Percentiles rank a stretch among this genome's conserved stretches.
These are phyloP conservation scores for Idaea biselata DNA, from an alignment of 2,888 invertebrate species.

Conservation along the genomic window DNA sequence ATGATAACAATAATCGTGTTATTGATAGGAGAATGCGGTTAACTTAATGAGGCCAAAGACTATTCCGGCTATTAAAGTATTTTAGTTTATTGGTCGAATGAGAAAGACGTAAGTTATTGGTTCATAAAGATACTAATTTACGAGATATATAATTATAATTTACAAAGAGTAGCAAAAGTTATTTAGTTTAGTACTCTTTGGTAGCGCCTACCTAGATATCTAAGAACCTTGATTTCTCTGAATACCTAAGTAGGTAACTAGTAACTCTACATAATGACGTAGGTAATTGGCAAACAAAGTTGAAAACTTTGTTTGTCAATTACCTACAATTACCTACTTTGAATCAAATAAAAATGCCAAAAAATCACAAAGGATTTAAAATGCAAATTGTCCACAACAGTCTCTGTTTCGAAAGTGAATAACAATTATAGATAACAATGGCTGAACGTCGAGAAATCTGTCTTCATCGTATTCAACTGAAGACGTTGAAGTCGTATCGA, in stretches of 20 bases:
- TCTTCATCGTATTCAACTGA: constrained; percentile 5
- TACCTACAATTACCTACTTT: too few relatives aligned
- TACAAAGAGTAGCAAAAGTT: too few relatives aligned
- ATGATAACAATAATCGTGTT: constrained; percentile 41
- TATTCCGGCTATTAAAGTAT: constrained; percentile 53
- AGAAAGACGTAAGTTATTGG: constrained; percentile 7
- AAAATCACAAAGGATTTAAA: too few relatives aligned
- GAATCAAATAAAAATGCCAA: too few relatives aligned
- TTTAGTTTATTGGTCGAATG: constrained; percentile 18
- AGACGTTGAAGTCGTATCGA: constrained; percentile 7
- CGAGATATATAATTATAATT: too few relatives aligned
- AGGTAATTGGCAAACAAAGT: constrained; percentile 10
- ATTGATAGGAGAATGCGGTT: constrained; percentile 43
- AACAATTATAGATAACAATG: neutral
- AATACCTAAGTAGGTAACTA: neutral
- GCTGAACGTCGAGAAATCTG: neutral
- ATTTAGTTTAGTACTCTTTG: too few relatives aligned
- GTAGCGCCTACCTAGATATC: constrained; percentile 10
- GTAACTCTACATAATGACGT: constrained; percentile 13
- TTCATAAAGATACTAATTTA: neutral
- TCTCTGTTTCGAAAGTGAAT: constrained; percentile 4
- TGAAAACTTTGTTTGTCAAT: too few relatives aligned
- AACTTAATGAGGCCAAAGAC: constrained; percentile 55
- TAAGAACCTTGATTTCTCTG: constrained; percentile 10
- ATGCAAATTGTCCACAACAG: too few relatives aligned